phyloP scores from a whole-genome alignment of 2,113 vertebrate species.

The Calyptomena viridis region DNA sequence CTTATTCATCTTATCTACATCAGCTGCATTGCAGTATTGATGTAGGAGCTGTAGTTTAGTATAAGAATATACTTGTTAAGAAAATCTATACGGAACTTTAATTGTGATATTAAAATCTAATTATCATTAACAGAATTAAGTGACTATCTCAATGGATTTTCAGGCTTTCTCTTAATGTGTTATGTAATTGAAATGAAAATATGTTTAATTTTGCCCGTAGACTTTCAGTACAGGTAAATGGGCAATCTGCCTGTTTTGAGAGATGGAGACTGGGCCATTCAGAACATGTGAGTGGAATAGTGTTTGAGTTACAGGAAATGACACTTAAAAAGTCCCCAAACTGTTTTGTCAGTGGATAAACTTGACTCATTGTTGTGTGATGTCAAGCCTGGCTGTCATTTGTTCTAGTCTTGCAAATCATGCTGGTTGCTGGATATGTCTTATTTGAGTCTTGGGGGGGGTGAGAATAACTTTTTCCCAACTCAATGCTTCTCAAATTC shows the following conservation, averaged over 20 bases:
- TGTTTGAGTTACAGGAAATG: neutral
- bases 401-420: neutral
- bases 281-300: too few species aligned
- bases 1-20: slow-evolving; percentile 34
- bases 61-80: slow-evolving; percentile 25
- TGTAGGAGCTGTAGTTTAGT: neutral
- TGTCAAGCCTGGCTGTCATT: neutral
- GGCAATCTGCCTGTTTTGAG: neutral
- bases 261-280: neutral
- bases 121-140: slow-evolving; percentile 16
- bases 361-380: neutral
- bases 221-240: neutral
- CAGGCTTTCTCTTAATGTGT: neutral
- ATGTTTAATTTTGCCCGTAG: neutral
- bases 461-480: neutral
- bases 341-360: neutral
- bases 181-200: neutral
- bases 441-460: neutral
- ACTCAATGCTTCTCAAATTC: neutral
- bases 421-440: neutral
- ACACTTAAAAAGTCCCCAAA: neutral
- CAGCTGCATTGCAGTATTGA: slow-evolving; percentile 12
- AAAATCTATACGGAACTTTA: slow-evolving; percentile 38
- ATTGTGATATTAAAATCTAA: slow-evolving; percentile 56
- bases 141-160: neutral